phyloP scores from a whole-genome alignment of 2,888 invertebrate genomes.

The Pollenia labialis region DNA sequence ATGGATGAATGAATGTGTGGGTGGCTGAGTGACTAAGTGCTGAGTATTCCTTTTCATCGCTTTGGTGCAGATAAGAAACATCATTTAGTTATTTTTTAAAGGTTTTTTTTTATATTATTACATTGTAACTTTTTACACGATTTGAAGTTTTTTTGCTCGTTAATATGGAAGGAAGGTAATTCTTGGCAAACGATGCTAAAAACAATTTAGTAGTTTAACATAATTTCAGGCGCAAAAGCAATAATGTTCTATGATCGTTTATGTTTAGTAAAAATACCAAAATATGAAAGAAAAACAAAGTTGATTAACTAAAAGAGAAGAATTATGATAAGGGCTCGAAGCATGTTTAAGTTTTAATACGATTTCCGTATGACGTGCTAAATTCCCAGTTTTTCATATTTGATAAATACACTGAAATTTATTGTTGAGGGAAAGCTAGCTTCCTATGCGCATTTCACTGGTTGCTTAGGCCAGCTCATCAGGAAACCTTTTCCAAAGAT shows the following conservation, averaged over 20 bases:
- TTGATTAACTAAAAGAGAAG: too few species aligned
- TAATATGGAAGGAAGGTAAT: constrained; percentile 22
- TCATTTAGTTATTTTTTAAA: constrained; percentile 7
- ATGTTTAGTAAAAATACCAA: background rate
- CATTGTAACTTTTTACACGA: constrained; percentile 23
- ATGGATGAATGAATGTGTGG: background rate
- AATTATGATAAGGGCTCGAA: too few species aligned
- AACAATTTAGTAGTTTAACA: constrained; percentile 13
- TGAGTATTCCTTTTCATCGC: constrained; percentile 18
- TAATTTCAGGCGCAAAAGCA: background rate
- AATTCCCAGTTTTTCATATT: too few species aligned
- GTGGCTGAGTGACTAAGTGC: background rate
- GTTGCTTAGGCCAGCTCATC: too few species aligned
- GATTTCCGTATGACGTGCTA: too few species aligned
- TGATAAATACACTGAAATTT: too few species aligned
- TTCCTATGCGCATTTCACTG: too few species aligned
- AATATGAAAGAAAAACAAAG: background rate
- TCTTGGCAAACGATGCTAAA: constrained; percentile 11
- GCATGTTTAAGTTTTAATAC: too few species aligned
- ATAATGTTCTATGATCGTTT: background rate
- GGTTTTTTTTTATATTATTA: background rate
- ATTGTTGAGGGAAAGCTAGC: too few species aligned
- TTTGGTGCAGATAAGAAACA: constrained; percentile 10
- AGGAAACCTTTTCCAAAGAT: too few species aligned
- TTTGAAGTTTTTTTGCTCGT: constrained; percentile 9